Base-by-base conservation (phyloP, 2,888 invertebrate species). In the Megamerina dolium region DNA sequence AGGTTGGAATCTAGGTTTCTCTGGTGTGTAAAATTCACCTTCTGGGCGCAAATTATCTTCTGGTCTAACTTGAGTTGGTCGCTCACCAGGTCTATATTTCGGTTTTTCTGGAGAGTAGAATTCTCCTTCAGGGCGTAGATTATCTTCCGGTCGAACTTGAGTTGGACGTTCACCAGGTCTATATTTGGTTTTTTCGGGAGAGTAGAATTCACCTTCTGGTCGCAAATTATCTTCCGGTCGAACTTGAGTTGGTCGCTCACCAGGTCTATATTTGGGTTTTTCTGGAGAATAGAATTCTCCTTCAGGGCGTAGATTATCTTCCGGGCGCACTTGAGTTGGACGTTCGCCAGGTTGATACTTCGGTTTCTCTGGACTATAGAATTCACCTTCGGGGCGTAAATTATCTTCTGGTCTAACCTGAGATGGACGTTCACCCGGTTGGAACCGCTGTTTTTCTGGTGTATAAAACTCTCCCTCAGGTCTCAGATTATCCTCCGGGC, bases 261-360 rank as follows among this genome's bases (percentile, higher is more conserved):
- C 58, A 54, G 73, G 19, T 68, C 45, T 52, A 18, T 72, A 76
- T 4, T 73, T 73, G 1, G 60, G 52, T 45, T 65, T 67, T 31
- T 70, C 66, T 0, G 74, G 76, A 9, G 59, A 53, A 40, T 73
- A 73, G 51, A 78, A 77, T 0, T 79, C 76, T 2, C 82, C 77
- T 54, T 82, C 80, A 0, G 80, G 77, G 33, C 65, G 68, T 1
- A 82, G 55, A 52, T 80, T 79, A 46, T 82, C 81, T 16, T 70
- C 61, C 50, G 75, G 79, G 50, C 65, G 74, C 1, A 60, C 70
- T 5, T 56, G 59, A 9, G 38, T 16, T 3, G 55, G 57, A 17
- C 56, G 52, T 2, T 58, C 57, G 0, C 45, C 59, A 30, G 48
- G 63, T 6, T 36, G 36, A 49, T 78, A 79, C 34, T 69, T 72